These are phyloP conservation scores for Xyrichtys novacula DNA, from an alignment of 2,797 vertebrate species.

Conservation along the genomic window DNA sequence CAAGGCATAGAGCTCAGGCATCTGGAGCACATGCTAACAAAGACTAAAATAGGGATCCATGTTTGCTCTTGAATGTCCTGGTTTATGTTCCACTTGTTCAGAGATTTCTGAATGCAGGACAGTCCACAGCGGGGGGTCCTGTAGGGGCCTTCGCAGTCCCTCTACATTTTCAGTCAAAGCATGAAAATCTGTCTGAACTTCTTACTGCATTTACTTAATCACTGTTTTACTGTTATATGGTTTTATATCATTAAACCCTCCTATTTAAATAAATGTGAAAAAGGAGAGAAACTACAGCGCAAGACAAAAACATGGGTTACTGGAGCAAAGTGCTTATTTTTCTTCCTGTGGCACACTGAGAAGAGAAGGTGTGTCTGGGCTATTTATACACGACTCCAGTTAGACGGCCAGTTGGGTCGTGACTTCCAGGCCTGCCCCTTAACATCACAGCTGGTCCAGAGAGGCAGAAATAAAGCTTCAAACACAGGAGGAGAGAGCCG, in stretches of 20 bases:
- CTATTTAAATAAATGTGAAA: constrained; percentile 49
- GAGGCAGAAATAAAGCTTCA: constrained; percentile 19
- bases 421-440: constrained; percentile 30
- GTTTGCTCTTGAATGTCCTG: constrained; percentile 20
- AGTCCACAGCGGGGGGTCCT: constrained; percentile 19
- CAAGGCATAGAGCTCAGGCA: background rate
- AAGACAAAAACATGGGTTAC: constrained; percentile 52
- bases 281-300: constrained; percentile 23
- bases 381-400: constrained; percentile 67
- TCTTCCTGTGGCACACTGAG: constrained; percentile 21
- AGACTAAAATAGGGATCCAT: background rate
- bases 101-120: constrained; percentile 3
- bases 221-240: constrained; percentile 35
- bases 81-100: constrained; percentile 5
- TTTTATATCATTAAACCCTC: too few species aligned
- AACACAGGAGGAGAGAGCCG: constrained; percentile 1
- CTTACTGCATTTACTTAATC: constrained; percentile 4
- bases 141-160: constrained; percentile 25
- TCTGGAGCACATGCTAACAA: constrained; percentile 15
- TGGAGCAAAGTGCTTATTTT: constrained; percentile 52
- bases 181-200: constrained; percentile 35
- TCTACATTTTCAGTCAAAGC: constrained; percentile 34
- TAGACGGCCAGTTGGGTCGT: constrained; percentile 43
- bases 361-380: constrained; percentile 58
- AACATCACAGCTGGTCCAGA: constrained; percentile 9